Evolutionary conservation across 2,113 vertebrate species (phyloP), one percentile per base, ranked within the genome.

Genomic region (Haplochromis vanheusdeni): DNA sequence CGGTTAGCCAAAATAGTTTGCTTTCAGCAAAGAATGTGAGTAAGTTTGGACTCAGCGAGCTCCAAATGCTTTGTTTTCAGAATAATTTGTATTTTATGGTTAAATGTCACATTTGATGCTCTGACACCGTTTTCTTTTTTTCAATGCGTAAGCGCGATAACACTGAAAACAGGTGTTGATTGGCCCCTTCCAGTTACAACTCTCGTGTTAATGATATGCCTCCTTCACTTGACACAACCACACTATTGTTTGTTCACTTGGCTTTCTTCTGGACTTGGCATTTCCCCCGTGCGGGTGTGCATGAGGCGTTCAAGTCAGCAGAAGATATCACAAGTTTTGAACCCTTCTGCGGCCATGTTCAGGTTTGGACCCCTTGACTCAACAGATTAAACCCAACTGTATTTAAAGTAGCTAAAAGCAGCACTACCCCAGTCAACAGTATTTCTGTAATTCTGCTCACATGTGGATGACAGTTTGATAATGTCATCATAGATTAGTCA

Each of bases 111-210:
- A 86, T 86, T 42, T 55, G 82, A 86, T 75, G 51, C 79, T 85
- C 12, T 80, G 83, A 85, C 81, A 80, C 79, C 26, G 6, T 62
- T 49, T 80, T 49, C 47, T 65, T 81, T 68, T 65, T 37, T 21
- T 4, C 19, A 68, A 1, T 6, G 52, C 21, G 40, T 16, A 54
- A 60, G 85, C 23, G 80, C 58, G 87, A 90, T 56, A 79, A 52
- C 84, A 65, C 79, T 21, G 55, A 85, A 87, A 91, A 90, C 90
- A 90, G 93, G 92, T 93, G 91, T 92, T 91, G 91, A 94, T 94
- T 92, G 84, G 91, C 81, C 75, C 82, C 79, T 87, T 85, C 37
- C 51, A 81, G 85, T 89, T 62, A 54, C 80, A 73, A 58, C 86
- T 86, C 62, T 79, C 83, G 91, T 90, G 93, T 88, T 92, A 92